These are phyloP conservation scores for Dufourea novaeangliae DNA, from an alignment of 1,140 invertebrate species.

Conservation along the genomic window DNA sequence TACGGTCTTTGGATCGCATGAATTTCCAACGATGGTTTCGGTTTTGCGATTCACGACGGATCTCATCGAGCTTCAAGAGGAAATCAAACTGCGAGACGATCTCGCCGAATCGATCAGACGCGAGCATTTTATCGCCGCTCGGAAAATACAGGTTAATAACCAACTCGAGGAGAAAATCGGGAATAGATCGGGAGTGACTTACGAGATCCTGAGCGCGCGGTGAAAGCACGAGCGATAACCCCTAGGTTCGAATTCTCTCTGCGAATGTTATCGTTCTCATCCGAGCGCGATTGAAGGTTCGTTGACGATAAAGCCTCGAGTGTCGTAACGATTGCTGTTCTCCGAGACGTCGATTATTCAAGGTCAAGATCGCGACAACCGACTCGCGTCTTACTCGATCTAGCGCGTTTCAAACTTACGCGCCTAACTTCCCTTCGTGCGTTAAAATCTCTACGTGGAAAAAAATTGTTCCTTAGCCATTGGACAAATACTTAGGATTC, in stretches of 20 bases:
- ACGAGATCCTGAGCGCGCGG: neutral
- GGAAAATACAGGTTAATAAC: conserved; percentile 70
- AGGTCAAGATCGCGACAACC: conserved; percentile 31
- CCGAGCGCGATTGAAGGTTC: neutral
- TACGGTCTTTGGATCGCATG: neutral
- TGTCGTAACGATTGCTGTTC: neutral
- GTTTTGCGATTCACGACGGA: conserved; percentile 36
- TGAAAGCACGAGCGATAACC: conserved; percentile 5
- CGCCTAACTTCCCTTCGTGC: neutral
- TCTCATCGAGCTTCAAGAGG: conserved; percentile 39
- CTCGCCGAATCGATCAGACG: conserved; percentile 48
- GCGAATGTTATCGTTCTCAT: conserved; percentile 12
- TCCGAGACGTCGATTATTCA: conserved; percentile 5
- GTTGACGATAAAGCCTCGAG: conserved; percentile 20
- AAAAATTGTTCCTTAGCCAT: too few relatives aligned
- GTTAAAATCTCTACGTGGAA: neutral
- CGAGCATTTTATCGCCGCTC: conserved; percentile 61
- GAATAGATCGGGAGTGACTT: too few relatives aligned
- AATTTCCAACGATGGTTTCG: conserved; percentile 57
- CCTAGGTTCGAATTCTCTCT: neutral
- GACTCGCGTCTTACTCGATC: neutral
- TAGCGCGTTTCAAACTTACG: neutral
- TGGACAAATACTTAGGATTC: too few relatives aligned
- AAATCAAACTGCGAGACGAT: conserved; percentile 51
- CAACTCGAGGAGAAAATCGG: neutral